phyloP scores from a whole-genome alignment of 2,113 vertebrate genomes.

The Rallus limicola region DNA sequence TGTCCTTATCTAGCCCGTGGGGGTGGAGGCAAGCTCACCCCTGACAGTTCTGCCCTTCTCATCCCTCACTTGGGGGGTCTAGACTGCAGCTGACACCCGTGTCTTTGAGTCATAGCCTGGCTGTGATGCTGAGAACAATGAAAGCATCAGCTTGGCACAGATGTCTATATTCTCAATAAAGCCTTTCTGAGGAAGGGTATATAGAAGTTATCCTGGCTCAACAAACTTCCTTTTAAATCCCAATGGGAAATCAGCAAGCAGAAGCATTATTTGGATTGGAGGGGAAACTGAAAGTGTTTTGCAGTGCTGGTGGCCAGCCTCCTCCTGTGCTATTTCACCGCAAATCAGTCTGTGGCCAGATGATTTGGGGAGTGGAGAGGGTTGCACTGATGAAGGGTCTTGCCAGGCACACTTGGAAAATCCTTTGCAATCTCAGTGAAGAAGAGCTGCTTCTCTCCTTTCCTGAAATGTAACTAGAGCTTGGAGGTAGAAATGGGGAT shows the following conservation, averaged over 20 bases:
- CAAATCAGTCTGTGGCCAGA: background rate
- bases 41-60: background rate
- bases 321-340: background rate
- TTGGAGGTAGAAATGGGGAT: background rate
- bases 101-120: background rate
- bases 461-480: background rate
- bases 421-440: background rate
- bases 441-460: background rate
- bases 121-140: background rate
- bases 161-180: background rate
- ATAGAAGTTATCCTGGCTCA: background rate
- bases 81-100: background rate
- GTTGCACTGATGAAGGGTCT: background rate
- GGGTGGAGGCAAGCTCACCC: background rate
- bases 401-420: background rate
- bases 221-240: background rate
- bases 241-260: background rate
- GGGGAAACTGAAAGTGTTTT: background rate
- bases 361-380: background rate
- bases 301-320: background rate
- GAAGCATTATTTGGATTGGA: background rate
- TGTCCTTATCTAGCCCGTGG: background rate
- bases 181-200: background rate
- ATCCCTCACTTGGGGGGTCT: background rate
- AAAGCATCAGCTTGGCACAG: background rate